Conservation (phyloP, 2,797 vertebrate genomes). For the Cottoperca gobio region DNA sequence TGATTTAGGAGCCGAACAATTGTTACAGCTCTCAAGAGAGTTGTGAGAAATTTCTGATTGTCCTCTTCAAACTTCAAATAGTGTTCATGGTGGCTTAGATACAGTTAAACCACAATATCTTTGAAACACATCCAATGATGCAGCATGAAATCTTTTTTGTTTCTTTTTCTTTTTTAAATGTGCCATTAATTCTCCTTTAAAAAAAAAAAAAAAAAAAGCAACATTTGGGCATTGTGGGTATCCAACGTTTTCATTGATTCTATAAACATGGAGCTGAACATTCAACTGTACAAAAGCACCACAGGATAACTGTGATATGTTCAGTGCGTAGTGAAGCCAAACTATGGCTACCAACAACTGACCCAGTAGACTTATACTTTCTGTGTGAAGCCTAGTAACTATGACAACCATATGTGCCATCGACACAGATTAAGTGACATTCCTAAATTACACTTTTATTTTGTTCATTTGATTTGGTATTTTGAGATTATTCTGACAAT, state of each 20-base stretch:
- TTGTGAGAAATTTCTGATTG: constrained; percentile 33
- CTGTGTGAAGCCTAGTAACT: neutral
- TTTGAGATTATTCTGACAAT: neutral
- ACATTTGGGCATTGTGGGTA: neutral
- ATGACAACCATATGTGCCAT: neutral
- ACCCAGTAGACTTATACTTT: no score
- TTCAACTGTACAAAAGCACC: neutral
- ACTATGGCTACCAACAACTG: neutral
- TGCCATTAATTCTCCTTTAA: neutral
- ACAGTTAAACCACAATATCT: constrained; percentile 28
- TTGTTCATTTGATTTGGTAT: neutral
- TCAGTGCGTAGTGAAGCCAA: neutral
- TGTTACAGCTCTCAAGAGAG: constrained; percentile 59
- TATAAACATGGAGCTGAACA: no score
- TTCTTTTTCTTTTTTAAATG: no score
- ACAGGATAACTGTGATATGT: neutral
- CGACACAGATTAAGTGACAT: neutral
- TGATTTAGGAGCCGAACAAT: constrained; percentile 68
- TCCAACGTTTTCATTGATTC: no score
- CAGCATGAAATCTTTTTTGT: neutral
- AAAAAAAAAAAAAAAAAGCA: constrained; percentile 11
- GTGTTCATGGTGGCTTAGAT: constrained; percentile 31
- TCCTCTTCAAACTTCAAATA: constrained; percentile 32
- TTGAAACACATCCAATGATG: constrained; percentile 28
- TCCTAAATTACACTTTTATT: constrained; percentile 14